A percentile compares a stretch with the other conserved stretches of the same genome.
Evolutionary conservation across 2,797 vertebrate species (phyloP).

Genomic region (Poeciliopsis infans): DNA sequence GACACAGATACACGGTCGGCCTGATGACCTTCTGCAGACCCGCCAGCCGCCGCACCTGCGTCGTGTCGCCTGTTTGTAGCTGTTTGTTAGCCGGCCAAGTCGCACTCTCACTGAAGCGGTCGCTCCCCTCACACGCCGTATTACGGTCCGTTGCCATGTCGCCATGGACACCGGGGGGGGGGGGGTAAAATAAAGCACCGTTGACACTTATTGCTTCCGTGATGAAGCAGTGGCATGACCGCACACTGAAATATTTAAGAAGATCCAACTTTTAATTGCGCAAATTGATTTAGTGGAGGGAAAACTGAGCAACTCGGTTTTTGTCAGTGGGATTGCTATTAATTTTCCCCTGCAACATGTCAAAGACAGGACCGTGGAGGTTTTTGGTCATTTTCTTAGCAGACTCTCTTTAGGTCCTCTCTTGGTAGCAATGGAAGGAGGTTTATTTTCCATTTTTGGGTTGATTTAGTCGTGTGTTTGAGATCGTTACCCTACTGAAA

Average conservation of each 20-base stretch:
- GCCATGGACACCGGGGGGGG: conserved; percentile 5
- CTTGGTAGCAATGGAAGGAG: background rate
- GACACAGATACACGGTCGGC: conserved; percentile 43
- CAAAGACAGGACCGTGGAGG: background rate
- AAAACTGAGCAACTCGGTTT: background rate
- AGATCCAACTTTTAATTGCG: background rate
- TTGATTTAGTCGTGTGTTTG: background rate
- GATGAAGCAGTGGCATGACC: background rate
- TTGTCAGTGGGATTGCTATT: background rate
- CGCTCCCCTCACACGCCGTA: conserved; percentile 14
- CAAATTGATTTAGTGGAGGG: background rate
- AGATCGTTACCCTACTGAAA: background rate
- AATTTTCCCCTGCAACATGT: background rate
- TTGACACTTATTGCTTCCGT: background rate
- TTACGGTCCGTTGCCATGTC: conserved; percentile 30
- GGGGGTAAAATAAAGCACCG: background rate
- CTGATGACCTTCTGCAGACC: conserved; percentile 53
- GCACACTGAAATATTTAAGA: background rate
- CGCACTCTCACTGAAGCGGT: conserved; percentile 29
- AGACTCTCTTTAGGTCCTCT: background rate
- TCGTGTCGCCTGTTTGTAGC: conserved; percentile 35
- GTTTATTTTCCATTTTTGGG: background rate
- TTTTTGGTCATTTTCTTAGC: background rate
- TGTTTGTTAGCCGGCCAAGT: conserved; percentile 51
- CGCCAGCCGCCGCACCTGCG: conserved; percentile 52